Evolutionary conservation across 2,888 invertebrate genomes (phyloP).

Genomic region (Serripes groenlandicus): DNA sequence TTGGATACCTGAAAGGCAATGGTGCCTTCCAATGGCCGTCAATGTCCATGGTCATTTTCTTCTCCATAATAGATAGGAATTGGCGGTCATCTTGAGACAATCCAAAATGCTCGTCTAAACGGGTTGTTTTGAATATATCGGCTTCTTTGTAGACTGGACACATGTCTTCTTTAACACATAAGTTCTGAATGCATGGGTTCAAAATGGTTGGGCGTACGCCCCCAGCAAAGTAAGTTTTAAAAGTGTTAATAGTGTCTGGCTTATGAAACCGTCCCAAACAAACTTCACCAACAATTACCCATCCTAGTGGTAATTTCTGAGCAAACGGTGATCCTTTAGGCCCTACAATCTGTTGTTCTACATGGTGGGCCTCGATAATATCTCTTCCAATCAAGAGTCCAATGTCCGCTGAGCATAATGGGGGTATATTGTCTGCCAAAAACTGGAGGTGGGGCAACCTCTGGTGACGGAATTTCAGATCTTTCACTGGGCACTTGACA

Average conservation of each 20-base stretch:
- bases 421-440: neutral
- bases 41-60: slow-evolving; percentile 24
- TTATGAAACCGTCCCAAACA: slow-evolving; percentile 27
- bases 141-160: neutral
- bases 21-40: slow-evolving; percentile 43
- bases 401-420: slow-evolving; percentile 15
- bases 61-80: slow-evolving; percentile 39
- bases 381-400: slow-evolving; percentile 27
- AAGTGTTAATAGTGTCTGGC: slow-evolving; percentile 7
- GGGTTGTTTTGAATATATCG: slow-evolving; percentile 19
- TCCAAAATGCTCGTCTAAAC: slow-evolving; percentile 24
- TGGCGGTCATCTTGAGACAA: slow-evolving; percentile 45
- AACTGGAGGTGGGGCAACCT: slow-evolving; percentile 21
- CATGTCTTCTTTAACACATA: neutral
- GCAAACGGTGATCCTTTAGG: slow-evolving; percentile 7
- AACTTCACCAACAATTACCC: slow-evolving; percentile 40
- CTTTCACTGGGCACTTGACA: slow-evolving; percentile 36
- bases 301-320: slow-evolving; percentile 33
- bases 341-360: slow-evolving; percentile 24
- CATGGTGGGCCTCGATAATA: slow-evolving; percentile 19
- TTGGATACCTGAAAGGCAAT: slow-evolving; percentile 33
- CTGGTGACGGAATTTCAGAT: slow-evolving; percentile 28
- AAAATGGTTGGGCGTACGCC: slow-evolving; percentile 20
- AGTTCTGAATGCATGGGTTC: neutral
- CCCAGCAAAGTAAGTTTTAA: slow-evolving; percentile 28